Evolutionary conservation across 2,113 vertebrate species (phyloP), one percentile per base, ranked within the genome.

Genomic region (Peromyscus leucopus): DNA sequence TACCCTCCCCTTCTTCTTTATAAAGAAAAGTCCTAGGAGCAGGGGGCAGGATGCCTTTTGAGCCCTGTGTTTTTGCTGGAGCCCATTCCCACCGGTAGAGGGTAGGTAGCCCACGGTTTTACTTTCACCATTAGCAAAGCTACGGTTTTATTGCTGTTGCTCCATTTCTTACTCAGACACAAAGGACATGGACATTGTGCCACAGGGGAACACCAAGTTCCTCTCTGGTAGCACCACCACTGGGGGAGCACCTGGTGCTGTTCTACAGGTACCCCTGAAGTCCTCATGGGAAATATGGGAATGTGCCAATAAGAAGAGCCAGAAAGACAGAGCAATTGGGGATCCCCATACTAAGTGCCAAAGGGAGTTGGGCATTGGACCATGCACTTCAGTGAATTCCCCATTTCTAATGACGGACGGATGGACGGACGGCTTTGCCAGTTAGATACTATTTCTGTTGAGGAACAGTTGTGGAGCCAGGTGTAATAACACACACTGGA

Each of bases 391-490:
- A 33, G 0, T 69, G 76, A 76, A 11, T 26, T 55, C 36, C 5
- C 15, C 63, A 46, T 71, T 90, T 88, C 51, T 67, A 48, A 86
- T 6, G 42, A 13, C 8, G 51, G 48, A 51, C 21, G 59, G 42
- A 13, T 1, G 51, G 48, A 51, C 21, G 59, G 51, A 51, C 21
- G 71, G 2, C 17, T 61, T 85, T 48, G 57, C 26, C 87, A 59
- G 15, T 88, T 92, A 93, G 96, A 83, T 48, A 63, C 72, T 61
- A 75, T 65, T n/a, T 78, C 51, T 42, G 26, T 61, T 92, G 67
- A 76, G 87, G 94, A 96, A 48, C 59, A 85, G 22, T 46, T 16
- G 7, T 65, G n/a, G 69, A 61, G 86, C 65, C 1, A 19, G 59
- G 26, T 28, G 26, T 42, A 15, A 19, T 19, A 11, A 55, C 9